A percentile compares a stretch with the other conserved stretches of the same genome.
Evolutionary conservation across 2,113 vertebrate species (phyloP).

Genomic region (Myrmecobius fasciatus): DNA sequence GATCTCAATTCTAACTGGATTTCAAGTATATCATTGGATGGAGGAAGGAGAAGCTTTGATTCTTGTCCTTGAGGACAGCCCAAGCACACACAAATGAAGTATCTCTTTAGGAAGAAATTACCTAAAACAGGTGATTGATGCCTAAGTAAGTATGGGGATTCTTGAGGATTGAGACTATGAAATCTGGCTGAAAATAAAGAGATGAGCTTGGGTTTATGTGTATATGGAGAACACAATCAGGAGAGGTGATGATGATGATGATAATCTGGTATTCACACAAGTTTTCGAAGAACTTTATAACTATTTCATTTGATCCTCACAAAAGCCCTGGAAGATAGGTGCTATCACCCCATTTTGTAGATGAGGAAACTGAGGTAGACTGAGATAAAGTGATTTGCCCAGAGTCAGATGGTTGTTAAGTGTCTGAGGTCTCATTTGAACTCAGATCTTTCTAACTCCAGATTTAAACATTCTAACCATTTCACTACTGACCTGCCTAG

Average conservation of each 20-base stretch:
- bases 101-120: background rate
- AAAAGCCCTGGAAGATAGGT: background rate
- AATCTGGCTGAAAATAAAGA: background rate
- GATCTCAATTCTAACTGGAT: background rate
- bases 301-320: background rate
- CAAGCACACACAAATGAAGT: background rate
- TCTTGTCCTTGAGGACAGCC: background rate
- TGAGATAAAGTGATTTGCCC: background rate
- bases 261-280: background rate
- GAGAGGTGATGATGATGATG: background rate
- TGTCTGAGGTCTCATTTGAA: background rate
- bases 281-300: background rate
- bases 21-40: background rate
- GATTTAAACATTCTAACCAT: background rate
- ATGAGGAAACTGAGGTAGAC: background rate
- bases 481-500: background rate
- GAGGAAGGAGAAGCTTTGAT: background rate
- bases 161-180: background rate
- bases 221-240: background rate
- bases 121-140: background rate
- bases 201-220: background rate
- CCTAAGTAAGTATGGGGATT: background rate
- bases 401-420: background rate
- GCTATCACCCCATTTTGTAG: background rate
- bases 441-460: background rate